phyloP scores from a whole-genome alignment of 1,140 invertebrate genomes.

The Tetragnatha versicolor region DNA sequence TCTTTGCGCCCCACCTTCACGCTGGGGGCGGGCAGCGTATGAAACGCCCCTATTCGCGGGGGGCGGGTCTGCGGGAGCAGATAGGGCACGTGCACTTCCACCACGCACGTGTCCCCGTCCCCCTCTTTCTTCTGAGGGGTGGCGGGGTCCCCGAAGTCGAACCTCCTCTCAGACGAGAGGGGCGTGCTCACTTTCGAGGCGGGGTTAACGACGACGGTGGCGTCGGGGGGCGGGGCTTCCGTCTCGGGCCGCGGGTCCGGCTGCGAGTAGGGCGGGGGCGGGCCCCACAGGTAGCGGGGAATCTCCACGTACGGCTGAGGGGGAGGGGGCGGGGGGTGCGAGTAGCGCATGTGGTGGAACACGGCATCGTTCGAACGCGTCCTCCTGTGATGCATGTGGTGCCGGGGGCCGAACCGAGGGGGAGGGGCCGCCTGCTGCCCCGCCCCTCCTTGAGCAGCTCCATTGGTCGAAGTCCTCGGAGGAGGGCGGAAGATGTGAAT shows the following conservation, averaged over 20 bases:
- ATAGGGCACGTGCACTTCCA: constrained; percentile 57
- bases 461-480: neutral
- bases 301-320: constrained; percentile 58
- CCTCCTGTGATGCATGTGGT: constrained; percentile 33
- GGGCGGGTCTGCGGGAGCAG: constrained; percentile 40
- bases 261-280: constrained; percentile 77
- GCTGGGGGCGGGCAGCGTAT: constrained; percentile 48
- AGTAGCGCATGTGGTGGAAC: constrained; percentile 57
- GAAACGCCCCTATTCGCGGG: constrained; percentile 24
- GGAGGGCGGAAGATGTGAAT: constrained; percentile 49
- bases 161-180: constrained; percentile 47
- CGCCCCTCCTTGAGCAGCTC: too few species aligned
- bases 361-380: constrained; percentile 58
- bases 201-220: too few species aligned
- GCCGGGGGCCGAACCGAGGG: constrained; percentile 18
- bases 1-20: constrained; percentile 29
- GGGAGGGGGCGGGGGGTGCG: constrained; percentile 35
- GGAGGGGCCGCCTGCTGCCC: constrained; percentile 16
- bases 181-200: constrained; percentile 56
- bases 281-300: constrained; percentile 72
- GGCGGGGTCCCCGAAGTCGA: constrained; percentile 38
- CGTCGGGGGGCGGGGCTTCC: constrained; percentile 61
- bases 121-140: constrained; percentile 38
- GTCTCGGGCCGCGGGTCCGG: constrained; percentile 65
- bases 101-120: constrained; percentile 56